Base-by-base conservation (phyloP, 2,888 invertebrate species). In the Ryuthela nishihirai region DNA sequence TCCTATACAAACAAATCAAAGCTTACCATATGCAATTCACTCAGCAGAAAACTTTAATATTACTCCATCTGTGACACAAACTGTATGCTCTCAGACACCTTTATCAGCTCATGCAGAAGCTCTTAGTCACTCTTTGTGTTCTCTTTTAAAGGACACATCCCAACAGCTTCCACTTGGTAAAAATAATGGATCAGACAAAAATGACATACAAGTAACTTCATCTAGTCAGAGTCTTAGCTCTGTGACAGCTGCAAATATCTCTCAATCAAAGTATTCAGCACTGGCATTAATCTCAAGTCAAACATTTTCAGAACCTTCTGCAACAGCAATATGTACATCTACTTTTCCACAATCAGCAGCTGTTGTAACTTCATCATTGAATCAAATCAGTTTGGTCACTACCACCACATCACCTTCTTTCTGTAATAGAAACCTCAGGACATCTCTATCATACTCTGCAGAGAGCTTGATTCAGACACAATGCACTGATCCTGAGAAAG, bases 381-480 rank as follows among this genome's bases (percentile, higher is more conserved):
- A n/a, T n/a, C n/a, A n/a, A n/a, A n/a, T n/a, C n/a, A n/a, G n/a
- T n/a, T n/a, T n/a, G n/a, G n/a, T n/a, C n/a, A n/a, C n/a, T n/a
- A n/a, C n/a, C n/a, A n/a, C 50, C n/a, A 32, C 50, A 20, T 32
- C 44, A 10, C 35, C 36, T 15, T 43, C 59, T 2, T 24, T 29
- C 23, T 59, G 59, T 15, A 47, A 36, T 24, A 43, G 53, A 35
- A 53, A 43, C 29, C 52, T 40, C 12, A 39, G 52, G 35, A 21
- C 63, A 15, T 43, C 55, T n/a, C 41, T 63, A 6, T 63, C 63
- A 25, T 63, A 63, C 23, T 63, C 63, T 18, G 63, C 63, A 10
- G 63, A 63, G 36, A 63, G 63, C 40, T 26, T 63, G 7, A 36
- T 63, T n/a, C 63, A 63, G 18, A 62, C 48, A 12, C 42, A 60